A percentile compares a stretch with the other conserved stretches of the same genome.
Evolutionary conservation across 2,113 vertebrate genomes (phyloP).

Genomic region (Dermatemys mawii): DNA sequence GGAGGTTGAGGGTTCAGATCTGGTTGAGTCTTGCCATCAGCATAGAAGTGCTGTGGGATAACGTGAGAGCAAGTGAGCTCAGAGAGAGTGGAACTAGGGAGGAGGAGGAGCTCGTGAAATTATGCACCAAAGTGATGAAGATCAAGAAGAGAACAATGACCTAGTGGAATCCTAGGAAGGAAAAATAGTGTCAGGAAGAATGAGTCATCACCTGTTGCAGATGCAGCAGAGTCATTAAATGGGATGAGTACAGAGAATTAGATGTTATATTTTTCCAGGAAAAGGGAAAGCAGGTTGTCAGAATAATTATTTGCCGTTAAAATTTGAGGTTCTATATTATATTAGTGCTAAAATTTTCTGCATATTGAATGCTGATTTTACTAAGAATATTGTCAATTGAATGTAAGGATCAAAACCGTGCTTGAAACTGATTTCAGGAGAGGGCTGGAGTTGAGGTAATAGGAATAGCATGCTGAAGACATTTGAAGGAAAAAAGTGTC

Average conservation of each 20-base stretch:
- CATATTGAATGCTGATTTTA: background rate
- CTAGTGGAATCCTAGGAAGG: background rate
- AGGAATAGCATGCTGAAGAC: background rate
- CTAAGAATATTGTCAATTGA: background rate
- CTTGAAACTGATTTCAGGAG: background rate
- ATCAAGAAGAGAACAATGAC: background rate
- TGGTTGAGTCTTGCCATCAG: conserved; percentile 47
- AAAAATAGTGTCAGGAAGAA: background rate
- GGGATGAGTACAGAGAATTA: background rate
- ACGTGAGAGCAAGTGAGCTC: background rate
- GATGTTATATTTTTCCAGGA: background rate
- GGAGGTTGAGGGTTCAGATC: conserved; percentile 22
- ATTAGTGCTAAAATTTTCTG: too few species aligned
- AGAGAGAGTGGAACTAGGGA: background rate
- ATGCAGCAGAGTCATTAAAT: background rate
- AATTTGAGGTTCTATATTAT: too few species aligned
- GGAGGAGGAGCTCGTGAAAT: background rate
- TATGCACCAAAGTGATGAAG: background rate
- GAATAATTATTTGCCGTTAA: too few species aligned
- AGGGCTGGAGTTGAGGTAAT: background rate
- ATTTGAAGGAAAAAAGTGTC: background rate
- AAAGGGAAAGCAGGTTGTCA: too few species aligned
- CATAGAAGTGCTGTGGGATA: conserved; percentile 20
- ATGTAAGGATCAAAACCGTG: background rate
- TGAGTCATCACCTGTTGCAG: rapidly evolving